These are phyloP conservation scores for Drosophila rufa DNA, from an alignment of 1,140 invertebrate genomes.

Conservation along the genomic window DNA sequence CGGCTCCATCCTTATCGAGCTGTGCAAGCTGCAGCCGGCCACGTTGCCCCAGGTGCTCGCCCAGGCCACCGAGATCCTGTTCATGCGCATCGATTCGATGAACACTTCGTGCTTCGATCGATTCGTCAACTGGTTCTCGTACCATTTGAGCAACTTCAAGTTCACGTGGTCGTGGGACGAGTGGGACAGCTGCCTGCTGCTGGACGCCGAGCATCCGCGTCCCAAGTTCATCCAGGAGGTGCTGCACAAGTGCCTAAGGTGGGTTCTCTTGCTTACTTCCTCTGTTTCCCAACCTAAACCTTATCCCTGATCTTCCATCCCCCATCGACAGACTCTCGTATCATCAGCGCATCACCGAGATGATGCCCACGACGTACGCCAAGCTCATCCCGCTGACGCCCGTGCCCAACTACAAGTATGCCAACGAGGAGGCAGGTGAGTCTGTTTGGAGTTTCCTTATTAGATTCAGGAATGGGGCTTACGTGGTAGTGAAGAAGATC, in stretches of 20 bases:
- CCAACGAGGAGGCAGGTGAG: constrained; percentile 92
- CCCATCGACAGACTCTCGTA: constrained; percentile 93
- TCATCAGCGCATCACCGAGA: constrained; percentile 95
- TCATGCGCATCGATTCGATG: constrained; percentile 98
- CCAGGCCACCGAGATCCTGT: constrained; percentile 98
- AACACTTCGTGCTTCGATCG: constrained; percentile 98
- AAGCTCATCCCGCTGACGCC: constrained; percentile 92
- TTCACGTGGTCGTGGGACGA: constrained; percentile 99
- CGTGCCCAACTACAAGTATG: constrained; percentile 93
- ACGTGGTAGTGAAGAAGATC: background rate
- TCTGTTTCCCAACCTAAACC: too few relatives aligned
- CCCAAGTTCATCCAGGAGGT: constrained; percentile 98
- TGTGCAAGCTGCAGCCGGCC: constrained; percentile 98
- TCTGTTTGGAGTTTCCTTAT: constrained; percentile 31
- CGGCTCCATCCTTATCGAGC: constrained; percentile 97
- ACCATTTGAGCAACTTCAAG: constrained; percentile 99
- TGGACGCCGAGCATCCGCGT: constrained; percentile 96
- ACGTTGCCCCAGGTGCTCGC: constrained; percentile 99
- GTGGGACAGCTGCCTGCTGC: constrained; percentile 93
- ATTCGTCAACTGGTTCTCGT: constrained; percentile 99
- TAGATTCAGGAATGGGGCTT: constrained; percentile 12
- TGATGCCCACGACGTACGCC: constrained; percentile 95
- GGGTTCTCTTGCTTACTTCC: constrained; percentile 28
- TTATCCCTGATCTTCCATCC: too few relatives aligned
- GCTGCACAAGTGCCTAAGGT: constrained; percentile 95